Base-by-base conservation (phyloP, 2,888 invertebrate species). In the Machimus rusticus region DNA sequence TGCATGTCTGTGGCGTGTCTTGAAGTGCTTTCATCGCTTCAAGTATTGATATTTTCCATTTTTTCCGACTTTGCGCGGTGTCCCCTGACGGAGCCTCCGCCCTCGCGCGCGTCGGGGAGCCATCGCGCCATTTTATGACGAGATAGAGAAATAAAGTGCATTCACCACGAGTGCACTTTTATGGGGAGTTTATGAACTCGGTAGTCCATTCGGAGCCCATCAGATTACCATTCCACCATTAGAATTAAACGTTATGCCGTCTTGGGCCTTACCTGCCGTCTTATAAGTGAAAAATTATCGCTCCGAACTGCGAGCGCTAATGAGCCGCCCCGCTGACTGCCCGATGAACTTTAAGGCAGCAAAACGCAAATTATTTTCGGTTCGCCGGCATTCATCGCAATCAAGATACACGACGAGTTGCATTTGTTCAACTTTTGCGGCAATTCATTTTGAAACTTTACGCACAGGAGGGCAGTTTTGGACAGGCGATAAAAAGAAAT, bases 21-120 rank as follows among this genome's bases (percentile, higher is more conserved):
- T 23, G 28, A 81, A 81, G 81, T 81, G 46, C 1, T 81, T 81
- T 46, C 46, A 39, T 23, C 66, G 66, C 28, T 66, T 66, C 39
- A 76, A 39, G 76, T 76, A 76, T 76, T 76, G 76, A 76, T 39
- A 76, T 34, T 76, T 76, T 76, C 37, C 28, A 76, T 76, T 76
- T 76, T 39, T 31, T 39, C 12, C 43, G n/a, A 37, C 76, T 37
- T 76, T 76, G 66, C 28, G 66, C 66, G 66, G 23, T 57, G 3
- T 28, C 28, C 28, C 23, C 23, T 12, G 66, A 8, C 43, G 16
- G 39, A 39, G 43, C 4, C 3, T 14, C 66, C 66, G 66, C 66
- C 66, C 66, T 28, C 66, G 66, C 66, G 23, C 66, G 8, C 51
- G 0, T 16, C 16, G 0, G 3, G 43, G 14, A 16, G 37, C 37